These are phyloP conservation scores for Nicator chloris DNA, from an alignment of 2,113 vertebrate species.

Conservation along the genomic window DNA sequence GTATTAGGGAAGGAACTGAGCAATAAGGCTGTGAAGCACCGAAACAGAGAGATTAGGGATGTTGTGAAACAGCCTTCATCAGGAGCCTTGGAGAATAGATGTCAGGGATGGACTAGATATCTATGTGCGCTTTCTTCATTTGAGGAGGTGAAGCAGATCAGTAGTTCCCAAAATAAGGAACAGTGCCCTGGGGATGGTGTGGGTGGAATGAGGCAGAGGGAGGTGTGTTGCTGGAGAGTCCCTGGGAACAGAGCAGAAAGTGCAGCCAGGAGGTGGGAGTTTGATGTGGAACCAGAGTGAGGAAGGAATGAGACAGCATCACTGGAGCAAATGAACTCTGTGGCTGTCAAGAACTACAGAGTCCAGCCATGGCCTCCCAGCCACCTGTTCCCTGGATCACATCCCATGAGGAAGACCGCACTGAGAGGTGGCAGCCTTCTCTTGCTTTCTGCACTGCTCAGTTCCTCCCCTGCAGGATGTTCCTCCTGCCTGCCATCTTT, in stretches of 20 bases:
- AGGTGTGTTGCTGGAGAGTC: background rate
- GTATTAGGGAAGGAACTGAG: background rate
- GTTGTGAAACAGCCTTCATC: background rate
- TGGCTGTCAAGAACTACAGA: background rate
- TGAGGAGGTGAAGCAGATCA: background rate
- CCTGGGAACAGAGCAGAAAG: background rate
- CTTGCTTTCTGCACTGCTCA: background rate
- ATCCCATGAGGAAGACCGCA: background rate
- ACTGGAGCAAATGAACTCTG: background rate
- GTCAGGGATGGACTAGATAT: background rate
- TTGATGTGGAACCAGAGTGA: background rate
- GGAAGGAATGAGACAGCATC: background rate
- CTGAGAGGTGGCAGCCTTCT: background rate
- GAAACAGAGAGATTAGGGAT: background rate
- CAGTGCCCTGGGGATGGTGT: background rate
- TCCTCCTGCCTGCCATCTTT: background rate
- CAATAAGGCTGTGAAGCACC: background rate
- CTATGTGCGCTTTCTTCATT: background rate
- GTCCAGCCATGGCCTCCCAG: background rate
- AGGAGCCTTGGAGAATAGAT: constrained; percentile 1
- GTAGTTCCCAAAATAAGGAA: constrained; percentile 7
- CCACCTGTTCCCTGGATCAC: background rate
- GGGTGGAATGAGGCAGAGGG: background rate
- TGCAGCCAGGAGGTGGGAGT: background rate
- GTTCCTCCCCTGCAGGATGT: background rate